These are phyloP conservation scores for Halcyon badia DNA, from an alignment of 2,797 vertebrate species.

Conservation along the genomic window DNA sequence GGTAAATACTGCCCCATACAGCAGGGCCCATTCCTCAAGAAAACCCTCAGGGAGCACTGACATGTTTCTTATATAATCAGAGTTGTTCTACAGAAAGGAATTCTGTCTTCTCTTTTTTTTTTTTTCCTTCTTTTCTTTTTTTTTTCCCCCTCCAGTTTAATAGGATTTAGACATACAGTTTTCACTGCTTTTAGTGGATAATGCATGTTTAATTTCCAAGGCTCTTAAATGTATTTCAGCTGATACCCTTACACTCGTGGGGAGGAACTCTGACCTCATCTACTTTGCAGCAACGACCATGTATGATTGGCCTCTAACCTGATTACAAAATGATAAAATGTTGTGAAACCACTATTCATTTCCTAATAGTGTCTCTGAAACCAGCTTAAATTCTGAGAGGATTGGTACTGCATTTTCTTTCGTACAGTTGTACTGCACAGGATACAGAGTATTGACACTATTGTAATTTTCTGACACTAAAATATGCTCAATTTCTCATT, in stretches of 20 bases:
- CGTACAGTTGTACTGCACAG: not conserved
- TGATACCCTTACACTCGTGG: not conserved
- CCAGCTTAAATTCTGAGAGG: constrained; percentile 17
- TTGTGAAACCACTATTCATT: constrained; percentile 63
- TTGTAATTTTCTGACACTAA: constrained; percentile 7
- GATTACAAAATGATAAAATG: constrained; percentile 66
- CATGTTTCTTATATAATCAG: not conserved
- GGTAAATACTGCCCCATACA: not conserved
- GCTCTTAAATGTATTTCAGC: constrained; percentile 7
- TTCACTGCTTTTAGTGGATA: not conserved
- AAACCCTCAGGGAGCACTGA: accelerated
- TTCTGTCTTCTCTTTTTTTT: not conserved
- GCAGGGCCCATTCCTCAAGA: not conserved
- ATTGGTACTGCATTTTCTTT: not conserved
- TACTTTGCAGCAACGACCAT: not conserved
- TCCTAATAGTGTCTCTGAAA: constrained; percentile 58
- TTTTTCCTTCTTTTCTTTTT: not conserved
- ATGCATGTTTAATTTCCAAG: not conserved
- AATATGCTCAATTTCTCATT: constrained; percentile 2
- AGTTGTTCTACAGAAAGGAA: not conserved
- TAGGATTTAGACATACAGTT: not conserved
- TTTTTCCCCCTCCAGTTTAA: not conserved
- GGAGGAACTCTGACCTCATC: constrained; percentile 47
- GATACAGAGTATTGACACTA: not conserved
- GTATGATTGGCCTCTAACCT: constrained; percentile 50